Percentiles rank a stretch among this genome's conserved stretches.
Evolutionary conservation across 1,140 invertebrate species (phyloP).

Genomic region (Halictus rubicundus): DNA sequence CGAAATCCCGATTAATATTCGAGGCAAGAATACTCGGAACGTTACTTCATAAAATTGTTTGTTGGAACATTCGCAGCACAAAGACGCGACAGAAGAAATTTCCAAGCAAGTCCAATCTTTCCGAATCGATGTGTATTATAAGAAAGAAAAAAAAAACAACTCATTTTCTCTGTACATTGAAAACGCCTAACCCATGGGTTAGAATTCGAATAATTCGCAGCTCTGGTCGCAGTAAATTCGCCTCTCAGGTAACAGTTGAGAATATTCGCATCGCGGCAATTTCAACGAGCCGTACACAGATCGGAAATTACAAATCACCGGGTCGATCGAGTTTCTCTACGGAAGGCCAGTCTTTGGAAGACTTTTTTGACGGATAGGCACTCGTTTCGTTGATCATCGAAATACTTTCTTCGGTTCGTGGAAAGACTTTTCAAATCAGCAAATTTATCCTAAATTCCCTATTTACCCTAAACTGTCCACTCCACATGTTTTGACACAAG

Average conservation of each 20-base stretch:
- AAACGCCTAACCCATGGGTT: too few species aligned
- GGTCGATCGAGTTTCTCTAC: conserved; percentile 6
- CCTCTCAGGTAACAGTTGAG: conserved; percentile 25
- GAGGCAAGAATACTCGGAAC: too few species aligned
- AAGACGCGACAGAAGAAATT: too few species aligned
- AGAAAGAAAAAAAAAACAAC: too few species aligned
- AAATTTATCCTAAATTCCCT: not conserved
- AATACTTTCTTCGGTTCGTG: not conserved
- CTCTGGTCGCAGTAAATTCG: not conserved
- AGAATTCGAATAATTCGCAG: conserved; percentile 19
- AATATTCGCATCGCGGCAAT: not conserved
- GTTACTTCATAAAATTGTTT: not conserved
- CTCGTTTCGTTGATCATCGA: conserved; percentile 44
- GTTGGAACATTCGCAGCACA: too few species aligned
- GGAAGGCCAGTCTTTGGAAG: conserved; percentile 51
- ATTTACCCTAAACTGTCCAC: not conserved
- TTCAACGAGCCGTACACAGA: not conserved
- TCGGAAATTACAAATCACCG: not conserved
- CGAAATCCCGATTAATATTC: too few species aligned
- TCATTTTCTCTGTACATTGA: too few species aligned
- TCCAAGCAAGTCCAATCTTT: too few species aligned
- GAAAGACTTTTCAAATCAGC: not conserved
- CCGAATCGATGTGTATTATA: too few species aligned
- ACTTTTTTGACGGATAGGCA: conserved; percentile 53
- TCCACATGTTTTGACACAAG: too few species aligned